Conservation (phyloP, 2,888 invertebrate genomes). For the Conomelus anceps region DNA sequence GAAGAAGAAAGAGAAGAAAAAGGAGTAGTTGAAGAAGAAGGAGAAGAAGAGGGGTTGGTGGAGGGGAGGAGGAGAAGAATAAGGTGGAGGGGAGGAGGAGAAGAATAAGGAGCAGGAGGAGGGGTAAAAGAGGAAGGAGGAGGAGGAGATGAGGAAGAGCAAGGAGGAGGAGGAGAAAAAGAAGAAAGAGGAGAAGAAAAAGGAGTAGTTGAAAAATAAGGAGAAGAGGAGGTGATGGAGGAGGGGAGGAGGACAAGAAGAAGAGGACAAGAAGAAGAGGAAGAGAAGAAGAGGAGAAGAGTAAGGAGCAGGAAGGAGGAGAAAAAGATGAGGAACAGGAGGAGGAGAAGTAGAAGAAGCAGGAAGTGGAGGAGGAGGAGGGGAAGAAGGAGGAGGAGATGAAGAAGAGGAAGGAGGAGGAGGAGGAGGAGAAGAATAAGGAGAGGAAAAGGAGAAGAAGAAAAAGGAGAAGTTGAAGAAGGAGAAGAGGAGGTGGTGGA, state of each 20-base stretch:
- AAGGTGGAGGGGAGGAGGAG: background rate
- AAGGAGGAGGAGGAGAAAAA: background rate
- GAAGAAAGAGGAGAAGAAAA: background rate
- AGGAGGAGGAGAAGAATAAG: background rate
- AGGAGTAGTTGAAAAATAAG: background rate
- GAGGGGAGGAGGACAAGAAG: background rate
- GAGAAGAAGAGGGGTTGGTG: background rate
- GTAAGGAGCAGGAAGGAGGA: background rate
- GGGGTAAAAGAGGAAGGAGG: background rate
- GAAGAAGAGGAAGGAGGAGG: background rate
- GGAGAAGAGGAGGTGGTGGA: background rate
- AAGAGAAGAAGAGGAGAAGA: too few relatives aligned
- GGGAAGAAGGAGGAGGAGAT: background rate
- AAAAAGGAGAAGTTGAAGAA: too few relatives aligned
- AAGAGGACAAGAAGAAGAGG: background rate
- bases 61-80: background rate
- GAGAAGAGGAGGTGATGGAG: background rate
- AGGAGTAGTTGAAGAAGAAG: background rate
- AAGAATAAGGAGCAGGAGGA: background rate
- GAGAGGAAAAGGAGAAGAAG: background rate
- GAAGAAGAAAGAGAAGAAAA: background rate
- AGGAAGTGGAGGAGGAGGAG: background rate
- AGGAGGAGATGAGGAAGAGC: background rate
- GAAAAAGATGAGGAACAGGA: background rate
- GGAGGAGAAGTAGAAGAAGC: too few relatives aligned